These are phyloP conservation scores for Pangasius sanitwongsei DNA, from an alignment of 2,797 vertebrate species.

Conservation along the genomic window DNA sequence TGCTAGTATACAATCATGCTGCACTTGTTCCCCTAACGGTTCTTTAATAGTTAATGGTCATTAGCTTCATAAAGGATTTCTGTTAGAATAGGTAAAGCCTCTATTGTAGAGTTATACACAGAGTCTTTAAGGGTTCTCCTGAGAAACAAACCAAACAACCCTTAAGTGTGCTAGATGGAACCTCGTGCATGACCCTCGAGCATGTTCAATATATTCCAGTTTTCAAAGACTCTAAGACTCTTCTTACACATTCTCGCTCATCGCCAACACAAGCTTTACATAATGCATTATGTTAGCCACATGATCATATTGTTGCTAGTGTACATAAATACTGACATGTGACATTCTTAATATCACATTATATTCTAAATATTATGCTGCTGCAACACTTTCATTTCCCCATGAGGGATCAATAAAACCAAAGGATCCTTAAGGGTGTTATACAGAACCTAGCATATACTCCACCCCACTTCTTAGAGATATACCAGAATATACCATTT, in stretches of 20 bases:
- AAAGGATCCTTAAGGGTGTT: neutral
- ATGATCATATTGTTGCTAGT: neutral
- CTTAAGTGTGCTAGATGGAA: neutral
- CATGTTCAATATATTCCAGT: neutral
- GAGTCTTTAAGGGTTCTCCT: neutral
- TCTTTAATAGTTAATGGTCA: neutral
- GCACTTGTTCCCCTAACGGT: neutral
- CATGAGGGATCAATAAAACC: neutral
- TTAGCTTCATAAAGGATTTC: conserved; percentile 4
- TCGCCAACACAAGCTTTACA: neutral
- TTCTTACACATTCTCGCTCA: neutral
- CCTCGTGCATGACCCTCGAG: neutral
- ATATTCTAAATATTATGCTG: neutral
- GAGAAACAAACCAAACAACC: neutral
- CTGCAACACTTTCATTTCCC: neutral
- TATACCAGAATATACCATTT: neutral
- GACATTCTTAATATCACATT: neutral
- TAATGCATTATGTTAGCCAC: neutral
- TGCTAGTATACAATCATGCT: neutral
- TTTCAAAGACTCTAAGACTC: neutral
- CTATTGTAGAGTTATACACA: neutral
- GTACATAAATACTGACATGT: neutral
- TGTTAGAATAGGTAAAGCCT: neutral
- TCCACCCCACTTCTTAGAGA: neutral
- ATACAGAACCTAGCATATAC: neutral